A percentile compares a stretch with the other conserved stretches of the same genome.
Evolutionary conservation across 2,888 invertebrate species (phyloP).

Genomic region (Phalera bucephala): DNA sequence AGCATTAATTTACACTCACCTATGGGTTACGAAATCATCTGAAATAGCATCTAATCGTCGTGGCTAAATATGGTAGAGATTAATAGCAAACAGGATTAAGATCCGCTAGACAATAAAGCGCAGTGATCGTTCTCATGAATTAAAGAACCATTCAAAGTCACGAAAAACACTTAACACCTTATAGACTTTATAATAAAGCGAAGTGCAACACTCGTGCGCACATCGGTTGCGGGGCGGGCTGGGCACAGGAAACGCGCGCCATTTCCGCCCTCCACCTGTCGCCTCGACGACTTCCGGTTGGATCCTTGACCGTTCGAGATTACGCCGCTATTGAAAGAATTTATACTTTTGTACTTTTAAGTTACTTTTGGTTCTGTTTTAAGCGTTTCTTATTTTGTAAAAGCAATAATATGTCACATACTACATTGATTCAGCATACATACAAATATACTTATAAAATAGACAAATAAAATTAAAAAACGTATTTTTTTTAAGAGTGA

Average conservation of each 20-base stretch:
- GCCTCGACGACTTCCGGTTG: slow-evolving; percentile 61
- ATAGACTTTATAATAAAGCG: neutral
- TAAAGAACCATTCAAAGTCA: neutral
- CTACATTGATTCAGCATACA: too few relatives aligned
- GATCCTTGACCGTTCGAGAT: slow-evolving; percentile 49
- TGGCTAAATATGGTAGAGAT: too few relatives aligned
- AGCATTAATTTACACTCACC: too few relatives aligned
- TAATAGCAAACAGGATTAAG: too few relatives aligned
- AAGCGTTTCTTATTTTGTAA: too few relatives aligned
- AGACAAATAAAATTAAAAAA: too few relatives aligned
- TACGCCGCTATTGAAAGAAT: slow-evolving; percentile 19
- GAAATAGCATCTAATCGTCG: too few relatives aligned
- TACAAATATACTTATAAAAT: too few relatives aligned
- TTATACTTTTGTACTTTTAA: slow-evolving; percentile 16
- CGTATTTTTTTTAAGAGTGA: too few relatives aligned
- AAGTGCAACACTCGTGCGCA: slow-evolving; percentile 24
- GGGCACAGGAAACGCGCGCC: slow-evolving; percentile 59
- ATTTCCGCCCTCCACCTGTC: slow-evolving; percentile 73
- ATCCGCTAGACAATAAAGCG: too few relatives aligned
- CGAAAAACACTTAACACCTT: slow-evolving; percentile 2
- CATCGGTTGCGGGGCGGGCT: slow-evolving; percentile 4
- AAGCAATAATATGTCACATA: too few relatives aligned
- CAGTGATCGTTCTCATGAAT: slow-evolving; percentile 10
- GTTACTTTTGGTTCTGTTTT: slow-evolving; percentile 1
- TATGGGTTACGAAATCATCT: too few relatives aligned